Conservation (phyloP, 2,113 vertebrate genomes). For the Delphinapterus leucas region DNA sequence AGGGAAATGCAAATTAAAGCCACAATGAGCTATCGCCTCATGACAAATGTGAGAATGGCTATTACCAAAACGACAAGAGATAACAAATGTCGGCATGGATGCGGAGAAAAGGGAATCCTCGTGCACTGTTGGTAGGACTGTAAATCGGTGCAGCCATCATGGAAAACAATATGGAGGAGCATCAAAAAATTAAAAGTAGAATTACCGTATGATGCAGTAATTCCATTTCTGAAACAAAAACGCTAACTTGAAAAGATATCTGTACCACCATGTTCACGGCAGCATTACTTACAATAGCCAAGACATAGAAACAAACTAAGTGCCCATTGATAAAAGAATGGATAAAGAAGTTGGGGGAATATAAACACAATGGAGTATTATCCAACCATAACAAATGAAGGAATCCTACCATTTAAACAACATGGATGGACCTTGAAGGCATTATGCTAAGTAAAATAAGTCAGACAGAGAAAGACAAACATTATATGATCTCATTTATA, state of each 20-base stretch:
- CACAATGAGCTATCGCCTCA: neutral
- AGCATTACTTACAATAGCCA: neutral
- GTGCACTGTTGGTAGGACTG: neutral
- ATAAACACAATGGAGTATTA: neutral
- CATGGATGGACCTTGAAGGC: neutral
- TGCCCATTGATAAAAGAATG: neutral
- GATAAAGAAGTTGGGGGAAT: neutral
- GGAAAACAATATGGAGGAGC: neutral
- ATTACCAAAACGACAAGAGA: neutral
- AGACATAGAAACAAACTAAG: neutral
- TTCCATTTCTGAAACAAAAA: neutral
- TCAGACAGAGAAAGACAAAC: neutral
- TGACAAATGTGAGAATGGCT: neutral
- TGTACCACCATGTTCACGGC: neutral
- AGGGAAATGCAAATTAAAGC: neutral
- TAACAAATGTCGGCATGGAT: neutral
- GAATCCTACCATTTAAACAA: neutral
- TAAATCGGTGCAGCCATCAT: neutral
- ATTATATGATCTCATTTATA: neutral
- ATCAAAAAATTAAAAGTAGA: neutral
- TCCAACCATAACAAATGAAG: neutral
- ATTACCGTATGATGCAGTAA: too few relatives aligned
- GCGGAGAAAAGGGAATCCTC: neutral
- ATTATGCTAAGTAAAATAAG: neutral
- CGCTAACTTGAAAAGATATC: neutral